Base-by-base conservation (phyloP, 2,888 invertebrate genomes). In the Xestia c-nigrum region DNA sequence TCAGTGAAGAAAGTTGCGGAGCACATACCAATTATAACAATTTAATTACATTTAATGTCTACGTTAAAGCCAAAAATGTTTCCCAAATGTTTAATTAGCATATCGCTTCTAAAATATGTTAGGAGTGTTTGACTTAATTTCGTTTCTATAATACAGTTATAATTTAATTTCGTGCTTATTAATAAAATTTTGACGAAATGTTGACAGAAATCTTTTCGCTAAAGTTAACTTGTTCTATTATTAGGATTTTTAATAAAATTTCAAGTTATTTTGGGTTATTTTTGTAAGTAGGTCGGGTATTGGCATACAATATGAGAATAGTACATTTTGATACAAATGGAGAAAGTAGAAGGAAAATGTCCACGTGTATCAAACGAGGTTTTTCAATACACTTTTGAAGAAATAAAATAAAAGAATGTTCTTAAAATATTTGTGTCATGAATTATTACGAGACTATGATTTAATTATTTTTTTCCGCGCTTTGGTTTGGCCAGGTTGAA, bases 1-100 rank as follows among this genome's bases (percentile, higher is more conserved):
- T 67, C 66, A 57, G 19, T 40, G 9, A 50, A 80, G 61, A 72
- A 72, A 76, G 65, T 83, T 24, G 31, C 21, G 63, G 57, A 76
- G 82, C 77, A 67, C 61, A 61, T 38, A 85, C 47, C 50, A 76
- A 76, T 73, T 85, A 85, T 50, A 6, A 31, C 57, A 55, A 68
- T 59, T 82, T 70, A 66, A 74, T 74, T 72, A 70, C 0, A 71
- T 81, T 76, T 64, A 71, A 85, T 73, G 38, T 61, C 55, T 67
- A 50, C 59, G 59, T 82, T 61, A 82, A 70, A 70, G 63, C 57
- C 52, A 70, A 61, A 71, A 71, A 70, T 59, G 52, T 71, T 66
- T 16, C 63, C 43, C 43, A 46, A 50, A 67, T 55, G 50, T 73
- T 75, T 76, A 82, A 82, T 85, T 77, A 85, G 55, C 43, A 55